These are phyloP conservation scores for Metopia argyrocephala DNA, from an alignment of 2,888 invertebrate genomes.

Conservation along the genomic window DNA sequence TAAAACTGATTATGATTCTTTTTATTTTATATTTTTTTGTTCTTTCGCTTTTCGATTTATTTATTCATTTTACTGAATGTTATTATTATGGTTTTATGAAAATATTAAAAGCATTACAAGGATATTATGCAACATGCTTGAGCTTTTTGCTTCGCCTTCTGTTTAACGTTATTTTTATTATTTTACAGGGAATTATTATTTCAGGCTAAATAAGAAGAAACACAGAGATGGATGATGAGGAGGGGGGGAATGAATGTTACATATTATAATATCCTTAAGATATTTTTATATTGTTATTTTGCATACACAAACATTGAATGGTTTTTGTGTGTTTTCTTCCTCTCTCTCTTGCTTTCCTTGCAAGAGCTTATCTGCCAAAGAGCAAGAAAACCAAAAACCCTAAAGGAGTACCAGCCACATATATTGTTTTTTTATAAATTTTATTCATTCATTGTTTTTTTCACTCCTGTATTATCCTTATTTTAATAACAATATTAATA, in stretches of 20 bases:
- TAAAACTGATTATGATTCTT: constrained; percentile 58
- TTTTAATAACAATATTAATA: constrained; percentile 64
- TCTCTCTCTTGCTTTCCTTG: too few species aligned
- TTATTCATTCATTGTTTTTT: constrained; percentile 11
- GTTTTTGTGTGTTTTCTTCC: too few species aligned
- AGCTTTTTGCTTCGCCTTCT: constrained; percentile 15
- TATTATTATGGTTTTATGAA: constrained; percentile 57
- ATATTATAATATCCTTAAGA: constrained; percentile 77
- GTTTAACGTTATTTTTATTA: constrained; percentile 62
- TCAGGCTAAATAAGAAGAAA: constrained; percentile 56
- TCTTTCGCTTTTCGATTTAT: not conserved
- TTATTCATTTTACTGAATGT: not conserved
- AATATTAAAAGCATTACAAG: constrained; percentile 62
- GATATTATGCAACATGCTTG: constrained; percentile 58
- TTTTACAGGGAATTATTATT: constrained; percentile 75
- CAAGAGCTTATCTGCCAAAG: constrained; percentile 33
- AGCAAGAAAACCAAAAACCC: constrained; percentile 35
- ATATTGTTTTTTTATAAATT: constrained; percentile 69
- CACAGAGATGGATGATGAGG: constrained; percentile 36
- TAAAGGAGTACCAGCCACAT: constrained; percentile 23
- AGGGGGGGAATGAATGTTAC: constrained; percentile 54
- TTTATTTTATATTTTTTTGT: not conserved
- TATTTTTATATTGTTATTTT: constrained; percentile 70
- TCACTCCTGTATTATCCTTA: not conserved
- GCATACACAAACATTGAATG: constrained; percentile 70